These are phyloP conservation scores for Dendrocopos noguchii DNA, from an alignment of 2,113 vertebrate species.

Conservation along the genomic window DNA sequence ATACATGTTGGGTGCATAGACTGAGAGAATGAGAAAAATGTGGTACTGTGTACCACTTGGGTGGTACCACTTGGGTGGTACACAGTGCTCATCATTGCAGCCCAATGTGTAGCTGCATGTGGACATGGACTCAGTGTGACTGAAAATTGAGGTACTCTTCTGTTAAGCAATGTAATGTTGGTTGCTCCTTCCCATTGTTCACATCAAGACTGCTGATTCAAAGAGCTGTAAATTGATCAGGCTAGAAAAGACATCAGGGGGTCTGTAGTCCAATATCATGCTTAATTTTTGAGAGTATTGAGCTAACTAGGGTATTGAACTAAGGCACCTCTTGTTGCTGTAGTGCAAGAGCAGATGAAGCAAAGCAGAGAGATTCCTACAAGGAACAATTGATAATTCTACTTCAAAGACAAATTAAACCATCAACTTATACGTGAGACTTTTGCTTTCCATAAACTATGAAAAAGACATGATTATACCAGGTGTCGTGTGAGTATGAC, in stretches of 20 bases:
- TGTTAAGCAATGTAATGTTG: neutral
- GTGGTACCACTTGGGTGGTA: neutral
- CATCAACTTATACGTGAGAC: neutral
- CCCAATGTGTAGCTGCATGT: neutral
- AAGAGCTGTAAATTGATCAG: neutral
- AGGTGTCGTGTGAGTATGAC: neutral
- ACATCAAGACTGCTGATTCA: neutral
- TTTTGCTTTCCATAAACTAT: neutral
- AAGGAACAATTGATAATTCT: neutral
- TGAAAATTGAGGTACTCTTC: neutral
- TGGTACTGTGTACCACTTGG: neutral
- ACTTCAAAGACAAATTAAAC: neutral
- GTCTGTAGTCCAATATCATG: neutral
- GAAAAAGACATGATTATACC: neutral
- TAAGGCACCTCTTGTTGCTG: neutral
- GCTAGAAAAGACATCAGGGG: neutral
- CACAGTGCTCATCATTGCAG: neutral
- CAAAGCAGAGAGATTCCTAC: neutral
- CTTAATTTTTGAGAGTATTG: neutral
- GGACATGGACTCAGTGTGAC: neutral
- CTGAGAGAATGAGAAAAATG: neutral
- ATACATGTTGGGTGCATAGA: neutral
- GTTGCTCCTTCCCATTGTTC: neutral
- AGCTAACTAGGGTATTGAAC: neutral
- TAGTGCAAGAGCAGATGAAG: neutral